phyloP scores from a whole-genome alignment of 2,113 vertebrate species.

The Corvus hawaiiensis region DNA sequence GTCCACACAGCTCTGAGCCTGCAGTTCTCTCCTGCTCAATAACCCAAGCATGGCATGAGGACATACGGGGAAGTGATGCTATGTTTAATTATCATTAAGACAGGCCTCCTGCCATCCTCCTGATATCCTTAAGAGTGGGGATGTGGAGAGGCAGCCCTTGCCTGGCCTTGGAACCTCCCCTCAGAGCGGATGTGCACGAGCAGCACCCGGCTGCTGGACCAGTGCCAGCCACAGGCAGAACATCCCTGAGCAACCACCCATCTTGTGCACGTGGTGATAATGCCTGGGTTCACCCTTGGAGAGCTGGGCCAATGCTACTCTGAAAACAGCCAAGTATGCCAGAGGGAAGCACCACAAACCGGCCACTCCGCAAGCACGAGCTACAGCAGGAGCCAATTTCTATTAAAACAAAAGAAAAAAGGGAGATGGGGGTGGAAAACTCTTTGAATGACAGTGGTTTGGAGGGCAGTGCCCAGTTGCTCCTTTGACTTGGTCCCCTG shows the following conservation, averaged over 20 bases:
- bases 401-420: fast-evolving
- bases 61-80: not conserved
- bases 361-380: fast-evolving
- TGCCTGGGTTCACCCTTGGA: not conserved
- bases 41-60: not conserved
- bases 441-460: not conserved
- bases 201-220: not conserved
- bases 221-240: not conserved
- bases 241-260: not conserved
- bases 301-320: fast-evolving
- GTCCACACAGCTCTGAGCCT: not conserved
- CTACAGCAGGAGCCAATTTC: not conserved
- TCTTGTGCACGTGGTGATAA: not conserved
- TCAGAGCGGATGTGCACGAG: not conserved
- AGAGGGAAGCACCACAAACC: not conserved
- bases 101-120: not conserved
- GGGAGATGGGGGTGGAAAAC: not conserved
- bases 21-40: not conserved
- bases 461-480: not conserved
- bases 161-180: slow-evolving; percentile 5
- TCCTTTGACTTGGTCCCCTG: not conserved
- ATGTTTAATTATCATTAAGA: not conserved
- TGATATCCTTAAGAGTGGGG: not conserved
- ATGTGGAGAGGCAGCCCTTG: not conserved
- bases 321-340: not conserved